A percentile compares a stretch with the other conserved stretches of the same genome.
phyloP scores from a whole-genome alignment of 2,797 vertebrate species.

The Botia almorhae region DNA sequence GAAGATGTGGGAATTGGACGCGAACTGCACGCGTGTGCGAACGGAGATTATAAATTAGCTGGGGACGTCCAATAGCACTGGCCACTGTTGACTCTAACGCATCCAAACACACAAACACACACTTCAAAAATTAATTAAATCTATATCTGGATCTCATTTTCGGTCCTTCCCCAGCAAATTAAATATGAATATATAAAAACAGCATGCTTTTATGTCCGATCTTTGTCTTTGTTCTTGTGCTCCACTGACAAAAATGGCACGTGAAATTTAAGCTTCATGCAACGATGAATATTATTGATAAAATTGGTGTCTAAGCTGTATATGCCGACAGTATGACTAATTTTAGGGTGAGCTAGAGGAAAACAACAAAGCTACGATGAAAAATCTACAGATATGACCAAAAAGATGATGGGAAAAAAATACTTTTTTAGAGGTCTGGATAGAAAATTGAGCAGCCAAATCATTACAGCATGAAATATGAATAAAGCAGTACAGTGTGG shows the following conservation, averaged over 20 bases:
- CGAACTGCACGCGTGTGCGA: slow-evolving; percentile 38
- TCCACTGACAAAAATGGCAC: slow-evolving; percentile 43
- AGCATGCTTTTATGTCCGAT: slow-evolving; percentile 36
- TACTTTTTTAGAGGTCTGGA: not conserved
- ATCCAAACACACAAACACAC: slow-evolving; percentile 55
- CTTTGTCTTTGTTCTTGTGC: slow-evolving; percentile 41
- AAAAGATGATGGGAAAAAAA: not conserved
- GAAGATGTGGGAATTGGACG: slow-evolving; percentile 52
- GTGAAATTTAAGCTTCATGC: slow-evolving; percentile 54
- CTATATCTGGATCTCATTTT: slow-evolving; percentile 52
- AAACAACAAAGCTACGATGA: not conserved
- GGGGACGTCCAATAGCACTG: slow-evolving; percentile 39
- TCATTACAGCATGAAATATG: slow-evolving; percentile 43
- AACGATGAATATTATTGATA: not conserved
- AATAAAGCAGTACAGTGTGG: slow-evolving; percentile 35
- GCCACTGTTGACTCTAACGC: slow-evolving; percentile 34
- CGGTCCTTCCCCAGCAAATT: slow-evolving; percentile 59
- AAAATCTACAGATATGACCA: not conserved
- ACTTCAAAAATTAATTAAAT: slow-evolving; percentile 22
- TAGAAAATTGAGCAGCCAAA: slow-evolving; percentile 7
- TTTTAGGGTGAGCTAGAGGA: not conserved
- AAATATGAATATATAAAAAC: slow-evolving; percentile 59
- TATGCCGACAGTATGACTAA: not conserved
- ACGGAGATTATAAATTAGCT: slow-evolving; percentile 50
- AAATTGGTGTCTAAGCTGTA: not conserved